Evolutionary conservation across 2,888 invertebrate genomes (phyloP).

Genomic region (Ceramica pisi): DNA sequence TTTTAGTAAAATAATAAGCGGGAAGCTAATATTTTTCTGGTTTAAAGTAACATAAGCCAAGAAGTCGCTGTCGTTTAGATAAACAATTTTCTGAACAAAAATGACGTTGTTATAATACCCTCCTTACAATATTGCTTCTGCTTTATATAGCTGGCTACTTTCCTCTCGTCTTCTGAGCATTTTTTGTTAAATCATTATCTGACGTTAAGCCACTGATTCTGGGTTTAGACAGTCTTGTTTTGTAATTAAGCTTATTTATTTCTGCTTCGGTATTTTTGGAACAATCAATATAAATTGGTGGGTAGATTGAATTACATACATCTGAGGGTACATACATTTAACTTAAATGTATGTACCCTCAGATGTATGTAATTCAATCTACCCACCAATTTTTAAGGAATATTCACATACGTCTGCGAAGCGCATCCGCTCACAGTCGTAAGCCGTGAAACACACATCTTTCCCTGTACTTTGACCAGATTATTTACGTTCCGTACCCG

Average conservation of each 20-base stretch:
- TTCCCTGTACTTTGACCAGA: too few relatives aligned
- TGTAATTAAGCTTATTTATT: conserved; percentile 6
- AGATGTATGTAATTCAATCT: too few relatives aligned
- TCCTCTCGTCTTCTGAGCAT: conserved; percentile 9
- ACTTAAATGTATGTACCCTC: too few relatives aligned
- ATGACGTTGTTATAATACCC: background rate
- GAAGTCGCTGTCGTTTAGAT: background rate
- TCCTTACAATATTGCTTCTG: background rate
- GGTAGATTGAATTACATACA: too few relatives aligned
- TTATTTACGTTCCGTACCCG: too few relatives aligned
- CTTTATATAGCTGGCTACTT: conserved; percentile 15
- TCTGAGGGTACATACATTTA: too few relatives aligned
- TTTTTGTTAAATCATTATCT: conserved; percentile 38
- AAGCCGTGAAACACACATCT: too few relatives aligned
- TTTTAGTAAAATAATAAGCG: background rate
- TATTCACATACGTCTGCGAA: too few relatives aligned
- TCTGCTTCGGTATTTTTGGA: background rate
- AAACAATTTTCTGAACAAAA: background rate
- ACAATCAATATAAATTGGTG: too few relatives aligned
- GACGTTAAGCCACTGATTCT: conserved; percentile 7
- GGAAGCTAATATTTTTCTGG: background rate
- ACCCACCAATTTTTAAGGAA: too few relatives aligned
- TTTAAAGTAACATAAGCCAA: background rate
- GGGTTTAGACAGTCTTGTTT: background rate
- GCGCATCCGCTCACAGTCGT: too few relatives aligned